phyloP scores from a whole-genome alignment of 2,888 invertebrate genomes.

The Polyommatus icarus region DNA sequence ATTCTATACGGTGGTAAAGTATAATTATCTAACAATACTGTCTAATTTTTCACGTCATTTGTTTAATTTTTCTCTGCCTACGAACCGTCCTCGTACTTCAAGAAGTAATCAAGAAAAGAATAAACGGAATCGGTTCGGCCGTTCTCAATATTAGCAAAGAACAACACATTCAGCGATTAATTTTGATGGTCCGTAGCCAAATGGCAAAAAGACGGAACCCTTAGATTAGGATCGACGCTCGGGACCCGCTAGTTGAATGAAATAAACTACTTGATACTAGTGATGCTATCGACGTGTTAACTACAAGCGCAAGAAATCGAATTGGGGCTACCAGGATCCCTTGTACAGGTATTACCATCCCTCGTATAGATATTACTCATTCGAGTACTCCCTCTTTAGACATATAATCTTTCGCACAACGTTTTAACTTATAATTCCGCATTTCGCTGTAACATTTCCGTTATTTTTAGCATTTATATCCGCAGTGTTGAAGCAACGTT shows the following conservation, averaged over 20 bases:
- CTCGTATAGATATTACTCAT: slow-evolving; percentile 43
- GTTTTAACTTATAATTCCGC: slow-evolving; percentile 40
- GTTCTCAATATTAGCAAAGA: too few relatives aligned
- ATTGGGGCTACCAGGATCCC: slow-evolving; percentile 67
- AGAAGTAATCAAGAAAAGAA: neutral
- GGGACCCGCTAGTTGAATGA: slow-evolving; percentile 62
- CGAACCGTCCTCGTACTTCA: neutral
- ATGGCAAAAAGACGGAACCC: too few relatives aligned
- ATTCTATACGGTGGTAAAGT: neutral
- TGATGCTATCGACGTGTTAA: slow-evolving; percentile 67
- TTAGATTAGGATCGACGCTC: slow-evolving; percentile 63
- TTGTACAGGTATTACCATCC: slow-evolving; percentile 19
- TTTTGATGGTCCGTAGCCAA: too few relatives aligned
- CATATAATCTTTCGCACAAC: slow-evolving; percentile 58
- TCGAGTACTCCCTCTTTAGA: slow-evolving; percentile 62
- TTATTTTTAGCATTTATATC: neutral
- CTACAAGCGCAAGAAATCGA: slow-evolving; percentile 65
- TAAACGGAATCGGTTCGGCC: neutral
- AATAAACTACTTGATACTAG: slow-evolving; percentile 64
- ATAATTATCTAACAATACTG: neutral
- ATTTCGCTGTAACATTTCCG: slow-evolving; percentile 8
- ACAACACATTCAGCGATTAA: neutral
- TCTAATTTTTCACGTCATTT: neutral
- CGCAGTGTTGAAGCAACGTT: slow-evolving; percentile 45
- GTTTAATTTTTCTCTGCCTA: neutral